Percentiles rank a stretch among this genome's conserved stretches.
Evolutionary conservation across 1,140 invertebrate species (phyloP).

Genomic region (Ceratina australensis): DNA sequence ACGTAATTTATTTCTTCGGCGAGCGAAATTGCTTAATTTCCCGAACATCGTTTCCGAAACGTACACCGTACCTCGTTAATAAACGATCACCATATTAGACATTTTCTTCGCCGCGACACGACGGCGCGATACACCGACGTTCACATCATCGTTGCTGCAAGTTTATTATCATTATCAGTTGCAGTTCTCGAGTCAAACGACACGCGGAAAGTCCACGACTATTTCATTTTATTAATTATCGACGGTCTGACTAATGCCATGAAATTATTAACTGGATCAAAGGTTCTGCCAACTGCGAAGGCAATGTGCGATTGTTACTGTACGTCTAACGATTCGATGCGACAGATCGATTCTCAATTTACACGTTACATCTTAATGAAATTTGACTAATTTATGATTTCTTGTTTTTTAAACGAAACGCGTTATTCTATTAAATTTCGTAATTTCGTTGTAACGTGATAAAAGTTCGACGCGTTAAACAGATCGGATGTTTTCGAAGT

Average conservation of each 20-base stretch:
- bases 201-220: slow-evolving; percentile 54
- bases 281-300: slow-evolving; percentile 68
- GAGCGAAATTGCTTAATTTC: slow-evolving; percentile 30
- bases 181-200: slow-evolving; percentile 4
- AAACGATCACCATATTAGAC: no score
- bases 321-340: slow-evolving; percentile 52
- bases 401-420: no score
- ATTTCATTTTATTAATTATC: slow-evolving; percentile 43
- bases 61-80: no score
- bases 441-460: background rate
- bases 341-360: slow-evolving; percentile 30
- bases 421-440: no score
- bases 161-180: slow-evolving; percentile 11
- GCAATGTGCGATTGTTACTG: slow-evolving; percentile 32
- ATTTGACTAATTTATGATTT: background rate
- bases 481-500: no score
- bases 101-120: background rate
- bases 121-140: background rate
- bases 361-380: background rate
- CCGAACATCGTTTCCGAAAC: slow-evolving; percentile 14
- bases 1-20: slow-evolving; percentile 5
- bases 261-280: slow-evolving; percentile 70
- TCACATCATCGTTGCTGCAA: background rate
- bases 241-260: slow-evolving; percentile 69
- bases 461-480: background rate